Conservation (phyloP, 2,888 invertebrate species). For the Eupithecia exiguata region DNA sequence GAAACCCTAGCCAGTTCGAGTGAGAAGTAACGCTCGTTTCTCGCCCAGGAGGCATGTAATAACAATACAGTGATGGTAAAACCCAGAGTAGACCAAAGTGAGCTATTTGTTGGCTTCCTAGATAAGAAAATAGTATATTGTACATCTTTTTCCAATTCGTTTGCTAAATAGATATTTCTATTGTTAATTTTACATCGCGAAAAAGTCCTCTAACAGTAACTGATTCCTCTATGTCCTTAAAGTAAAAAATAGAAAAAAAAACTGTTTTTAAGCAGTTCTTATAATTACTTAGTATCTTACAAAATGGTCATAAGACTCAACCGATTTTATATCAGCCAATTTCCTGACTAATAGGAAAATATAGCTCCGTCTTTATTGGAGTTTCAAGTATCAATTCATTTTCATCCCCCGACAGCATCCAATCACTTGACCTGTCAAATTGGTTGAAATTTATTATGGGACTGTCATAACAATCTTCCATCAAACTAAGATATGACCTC, state of each 20-base stretch:
- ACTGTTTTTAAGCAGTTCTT: too few species aligned
- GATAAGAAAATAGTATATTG: not conserved
- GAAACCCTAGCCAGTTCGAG: conserved; percentile 18
- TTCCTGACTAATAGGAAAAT: conserved; percentile 10
- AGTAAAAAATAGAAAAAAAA: too few species aligned
- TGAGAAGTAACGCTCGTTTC: conserved; percentile 14
- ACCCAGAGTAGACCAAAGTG: not conserved
- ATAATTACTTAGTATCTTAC: not conserved
- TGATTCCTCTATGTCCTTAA: not conserved
- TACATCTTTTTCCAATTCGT: not conserved
- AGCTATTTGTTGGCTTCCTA: not conserved
- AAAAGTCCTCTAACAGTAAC: not conserved
- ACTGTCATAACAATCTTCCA: conserved; percentile 13
- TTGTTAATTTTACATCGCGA: not conserved
- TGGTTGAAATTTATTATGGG: conserved; percentile 10
- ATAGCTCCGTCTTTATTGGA: not conserved
- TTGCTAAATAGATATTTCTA: not conserved
- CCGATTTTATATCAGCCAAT: not conserved
- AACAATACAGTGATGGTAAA: conserved; percentile 17
- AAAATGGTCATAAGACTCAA: not conserved
- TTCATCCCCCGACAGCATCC: not conserved
- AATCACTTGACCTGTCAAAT: conserved; percentile 21
- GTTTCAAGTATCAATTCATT: conserved; percentile 14
- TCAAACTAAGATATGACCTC: conserved; percentile 15
- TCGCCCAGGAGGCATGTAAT: conserved; percentile 27